Percentiles rank a stretch among this genome's conserved stretches.
Conservation (phyloP, 2,888 invertebrate genomes). For the Acleris cristana region DNA sequence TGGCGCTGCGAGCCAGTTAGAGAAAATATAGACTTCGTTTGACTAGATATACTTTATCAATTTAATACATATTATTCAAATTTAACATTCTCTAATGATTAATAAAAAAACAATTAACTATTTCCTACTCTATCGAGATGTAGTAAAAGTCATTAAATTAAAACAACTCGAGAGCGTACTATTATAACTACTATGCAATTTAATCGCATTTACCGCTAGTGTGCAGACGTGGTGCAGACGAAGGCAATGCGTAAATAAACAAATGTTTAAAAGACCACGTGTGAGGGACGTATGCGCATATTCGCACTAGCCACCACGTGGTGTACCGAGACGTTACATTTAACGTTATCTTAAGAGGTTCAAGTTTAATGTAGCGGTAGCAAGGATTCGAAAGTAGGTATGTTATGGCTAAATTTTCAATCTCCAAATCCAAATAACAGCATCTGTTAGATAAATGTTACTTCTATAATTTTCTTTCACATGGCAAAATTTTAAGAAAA, state of each 20-base stretch:
- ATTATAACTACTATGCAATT: no score
- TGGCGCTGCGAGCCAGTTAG: conserved; percentile 17
- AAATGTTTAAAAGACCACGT: conserved; percentile 25
- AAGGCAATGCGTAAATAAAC: conserved; percentile 19
- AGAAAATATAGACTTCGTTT: not conserved
- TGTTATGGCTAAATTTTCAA: no score
- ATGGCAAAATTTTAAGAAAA: no score
- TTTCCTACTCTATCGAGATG: no score
- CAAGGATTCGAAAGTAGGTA: conserved; percentile 10
- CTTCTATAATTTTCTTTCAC: no score
- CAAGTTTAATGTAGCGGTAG: not conserved
- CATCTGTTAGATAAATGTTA: no score
- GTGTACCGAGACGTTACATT: not conserved
- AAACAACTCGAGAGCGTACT: no score
- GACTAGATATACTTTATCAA: not conserved
- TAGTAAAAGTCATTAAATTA: no score
- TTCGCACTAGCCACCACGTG: conserved; percentile 4
- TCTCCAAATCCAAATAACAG: no score
- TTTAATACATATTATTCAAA: not conserved
- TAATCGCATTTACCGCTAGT: no score
- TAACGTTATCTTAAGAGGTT: conserved; percentile 6
- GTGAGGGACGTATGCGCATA: conserved; percentile 20
- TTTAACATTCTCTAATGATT: no score
- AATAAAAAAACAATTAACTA: no score
- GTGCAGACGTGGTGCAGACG: not conserved